Percentiles rank a stretch among this genome's conserved stretches.
Conservation (phyloP, 2,113 vertebrate species). For the Thamnaconus septentrionalis region DNA sequence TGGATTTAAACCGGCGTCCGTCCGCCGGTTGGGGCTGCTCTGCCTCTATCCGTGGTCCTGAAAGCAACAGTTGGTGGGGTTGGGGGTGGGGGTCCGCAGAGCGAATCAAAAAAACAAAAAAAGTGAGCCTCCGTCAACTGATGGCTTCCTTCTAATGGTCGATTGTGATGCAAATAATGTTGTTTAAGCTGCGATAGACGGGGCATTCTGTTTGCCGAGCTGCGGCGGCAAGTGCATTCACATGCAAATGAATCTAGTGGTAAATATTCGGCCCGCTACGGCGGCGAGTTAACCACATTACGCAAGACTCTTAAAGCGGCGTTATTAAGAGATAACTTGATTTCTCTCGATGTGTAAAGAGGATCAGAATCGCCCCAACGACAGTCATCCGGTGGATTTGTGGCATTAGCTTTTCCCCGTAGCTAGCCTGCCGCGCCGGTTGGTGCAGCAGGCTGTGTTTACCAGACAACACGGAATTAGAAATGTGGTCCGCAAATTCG, state of each 20-base stretch:
- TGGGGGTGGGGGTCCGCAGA: too few relatives aligned
- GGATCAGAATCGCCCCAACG: not conserved
- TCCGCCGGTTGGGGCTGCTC: slow-evolving; percentile 14
- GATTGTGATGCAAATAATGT: slow-evolving; percentile 22
- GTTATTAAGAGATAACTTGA: slow-evolving; percentile 2
- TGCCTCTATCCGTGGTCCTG: slow-evolving; percentile 53
- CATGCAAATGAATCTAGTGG: not conserved
- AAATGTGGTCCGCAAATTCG: slow-evolving; percentile 11
- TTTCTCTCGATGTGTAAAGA: not conserved
- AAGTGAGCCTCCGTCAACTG: too few relatives aligned
- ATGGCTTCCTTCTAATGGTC: too few relatives aligned
- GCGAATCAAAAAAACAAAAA: too few relatives aligned
- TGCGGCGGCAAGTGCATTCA: not conserved
- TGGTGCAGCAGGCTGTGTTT: slow-evolving; percentile 11
- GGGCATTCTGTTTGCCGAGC: too few relatives aligned
- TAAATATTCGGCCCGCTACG: not conserved
- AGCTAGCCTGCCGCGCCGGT: not conserved
- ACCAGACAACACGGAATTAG: slow-evolving; percentile 2
- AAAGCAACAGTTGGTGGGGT: slow-evolving; percentile 49
- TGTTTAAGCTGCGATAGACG: too few relatives aligned
- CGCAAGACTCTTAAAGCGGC: slow-evolving; percentile 15
- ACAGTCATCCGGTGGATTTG: not conserved
- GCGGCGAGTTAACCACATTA: slow-evolving; percentile 23
- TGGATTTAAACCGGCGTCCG: slow-evolving; percentile 23
- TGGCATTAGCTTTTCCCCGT: slow-evolving; percentile 1